Base-by-base conservation (phyloP, 2,888 invertebrate species). In the Tholera decimalis region DNA sequence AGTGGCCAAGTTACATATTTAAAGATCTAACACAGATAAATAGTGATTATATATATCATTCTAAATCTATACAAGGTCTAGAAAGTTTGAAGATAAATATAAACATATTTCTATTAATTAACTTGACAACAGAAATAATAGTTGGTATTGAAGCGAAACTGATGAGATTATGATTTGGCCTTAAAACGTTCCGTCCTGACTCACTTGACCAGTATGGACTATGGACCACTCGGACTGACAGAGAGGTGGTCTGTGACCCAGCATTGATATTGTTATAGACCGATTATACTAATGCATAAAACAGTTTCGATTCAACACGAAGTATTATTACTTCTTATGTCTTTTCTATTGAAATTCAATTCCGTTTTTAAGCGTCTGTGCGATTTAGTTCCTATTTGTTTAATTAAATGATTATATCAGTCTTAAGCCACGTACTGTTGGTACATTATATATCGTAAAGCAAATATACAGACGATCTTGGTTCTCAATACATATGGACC, bases 341-440 rank as follows among this genome's bases (percentile, higher is more conserved):
- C 26, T 46, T 46, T 62, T 37, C 30, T 46, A 51, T 47, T 69
- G 55, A 68, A 69, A 59, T 57, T 67, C 73, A 77, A 79, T 80
- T 81, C 73, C 79, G 18, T 58, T 51, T 73, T 58, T 64, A 73
- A 67, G 64, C 57, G 62, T 60, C 28, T 64, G 59, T 70, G 61
- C 44, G 54, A 51, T 71, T 61, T 49, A 68, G 55, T 71, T 56
- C 43, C 50, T 77, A 72, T 55, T 50, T 60, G 44, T 57, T 63
- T 66, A 59, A 57, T 80, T 67, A 67, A 71, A 75, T 69, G 62
- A 67, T 13, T 69, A 79, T 65, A 64, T 79, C 79, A 80, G 79
- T 80, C 79, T 80, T 80, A 72, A 74, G 55, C 59, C 72, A n/a
- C 77, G 73, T 76, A 56, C 63, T 61, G 13, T 58, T 43, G 56